Evolutionary conservation across 2,888 invertebrate species (phyloP), one percentile per base, ranked within the genome.

Genomic region (Mellilla xanthometata): DNA sequence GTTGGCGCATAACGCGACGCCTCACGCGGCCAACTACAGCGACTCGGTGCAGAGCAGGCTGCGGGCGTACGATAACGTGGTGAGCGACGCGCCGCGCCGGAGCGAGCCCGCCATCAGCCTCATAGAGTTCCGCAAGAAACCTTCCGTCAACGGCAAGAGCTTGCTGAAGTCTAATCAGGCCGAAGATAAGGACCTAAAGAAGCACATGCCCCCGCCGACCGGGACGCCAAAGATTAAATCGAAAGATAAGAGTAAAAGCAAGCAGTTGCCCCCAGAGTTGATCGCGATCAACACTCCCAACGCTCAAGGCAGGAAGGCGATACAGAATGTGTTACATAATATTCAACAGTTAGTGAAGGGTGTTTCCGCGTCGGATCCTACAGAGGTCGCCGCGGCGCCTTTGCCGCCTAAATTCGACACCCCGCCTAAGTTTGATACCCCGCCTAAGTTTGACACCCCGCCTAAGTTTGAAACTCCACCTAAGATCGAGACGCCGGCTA

Each of bases 31-130:
- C 0, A 94, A 93, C 42, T 96, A 96, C 65, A 93, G 95, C 39
- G 95, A 94, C 44, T 95, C 95, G 0, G 94, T 96, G 1, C 94
- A 95, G 54, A 95, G 94, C 68, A 90, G 96, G 30, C 81, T 96
- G 5, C 91, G 93, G 33, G 94, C 96, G 0, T 96, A 94, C 68
- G 96, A 96, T 57, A 93, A 93, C 52, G 76, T 92, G 0, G 65
- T 71, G 0, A 70, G 65, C 0, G 88, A 89, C 5, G 52, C 77
- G 0, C 77, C 83, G 0, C 63, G 75, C 22, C 67, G 78, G 0
- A 56, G 60, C 12, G 86, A 87, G 34, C 72, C 77, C 0, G 65
- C 81, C 0, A 75, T 81, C 2, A 88, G 86, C 9, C 53, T 90
- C 0, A 78, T 88, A 58, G 90, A 90, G 35, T 89, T 79, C 60